Evolutionary conservation across 2,113 vertebrate genomes (phyloP).

Genomic region (Cyprichromis sp.): DNA sequence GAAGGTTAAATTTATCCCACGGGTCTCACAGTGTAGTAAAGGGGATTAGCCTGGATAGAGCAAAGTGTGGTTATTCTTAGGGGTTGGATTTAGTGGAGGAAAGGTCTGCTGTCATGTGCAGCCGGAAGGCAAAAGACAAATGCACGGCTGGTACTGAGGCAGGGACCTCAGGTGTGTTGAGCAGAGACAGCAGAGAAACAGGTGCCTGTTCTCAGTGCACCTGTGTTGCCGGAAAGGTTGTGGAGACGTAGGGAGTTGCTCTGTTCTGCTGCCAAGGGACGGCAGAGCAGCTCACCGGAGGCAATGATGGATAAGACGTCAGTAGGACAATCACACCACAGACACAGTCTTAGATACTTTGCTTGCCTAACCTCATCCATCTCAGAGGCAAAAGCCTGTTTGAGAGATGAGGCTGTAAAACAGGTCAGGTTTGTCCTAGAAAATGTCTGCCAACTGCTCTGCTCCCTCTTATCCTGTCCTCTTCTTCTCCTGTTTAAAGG

Average conservation of each 20-base stretch:
- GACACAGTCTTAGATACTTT: neutral
- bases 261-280: constrained; percentile 23
- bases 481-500: neutral
- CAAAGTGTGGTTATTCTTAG: constrained; percentile 48
- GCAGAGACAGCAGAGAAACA: neutral
- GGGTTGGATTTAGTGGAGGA: constrained; percentile 19
- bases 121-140: constrained; percentile 7
- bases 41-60: constrained; percentile 52
- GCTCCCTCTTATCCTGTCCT: neutral
- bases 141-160: neutral
- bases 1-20: constrained; percentile 20
- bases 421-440: neutral
- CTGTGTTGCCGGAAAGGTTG: constrained; percentile 20
- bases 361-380: neutral
- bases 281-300: neutral
- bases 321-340: neutral
- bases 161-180: neutral
- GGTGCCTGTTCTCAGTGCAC: neutral
- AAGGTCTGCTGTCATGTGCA: neutral
- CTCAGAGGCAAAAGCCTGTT: neutral
- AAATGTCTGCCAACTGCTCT: neutral
- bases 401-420: constrained; percentile 17
- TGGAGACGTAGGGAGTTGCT: neutral
- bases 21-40: constrained; percentile 17
- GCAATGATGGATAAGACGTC: constrained; percentile 18